Conservation (phyloP, 2,888 invertebrate species). For the Scaptodrosophila latifasciaeformis region DNA sequence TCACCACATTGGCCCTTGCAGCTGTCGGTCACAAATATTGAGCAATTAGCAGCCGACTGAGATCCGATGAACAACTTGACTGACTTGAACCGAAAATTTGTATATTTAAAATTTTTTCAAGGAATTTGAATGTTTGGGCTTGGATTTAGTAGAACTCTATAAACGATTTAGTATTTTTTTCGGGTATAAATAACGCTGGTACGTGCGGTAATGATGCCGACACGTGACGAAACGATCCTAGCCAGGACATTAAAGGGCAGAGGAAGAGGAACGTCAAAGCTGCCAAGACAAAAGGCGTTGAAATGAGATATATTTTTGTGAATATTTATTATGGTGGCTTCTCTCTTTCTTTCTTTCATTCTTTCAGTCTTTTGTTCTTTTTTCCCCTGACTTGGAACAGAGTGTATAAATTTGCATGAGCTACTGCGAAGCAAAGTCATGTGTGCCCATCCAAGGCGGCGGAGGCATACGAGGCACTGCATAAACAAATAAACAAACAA, state of each 20-base stretch:
- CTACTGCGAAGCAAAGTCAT: conserved; percentile 30
- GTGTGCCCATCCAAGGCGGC: conserved; percentile 5
- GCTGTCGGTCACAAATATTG: conserved; percentile 42
- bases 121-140: too few relatives aligned
- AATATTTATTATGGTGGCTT: conserved; percentile 54
- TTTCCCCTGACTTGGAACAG: neutral
- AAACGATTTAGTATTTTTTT: conserved; percentile 64
- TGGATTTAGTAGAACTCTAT: too few relatives aligned
- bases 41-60: conserved; percentile 45
- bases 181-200: conserved; percentile 70
- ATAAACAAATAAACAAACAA: conserved; percentile 64
- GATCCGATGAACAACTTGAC: neutral
- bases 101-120: too few relatives aligned
- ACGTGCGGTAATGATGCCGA: conserved; percentile 74
- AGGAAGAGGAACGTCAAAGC: neutral
- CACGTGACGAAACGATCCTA: conserved; percentile 71
- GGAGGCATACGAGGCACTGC: conserved; percentile 49
- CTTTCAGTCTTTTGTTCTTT: neutral
- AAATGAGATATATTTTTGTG: conserved; percentile 62
- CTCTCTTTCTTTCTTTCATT: neutral
- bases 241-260: neutral
- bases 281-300: conserved; percentile 55
- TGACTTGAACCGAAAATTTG: too few relatives aligned
- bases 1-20: conserved; percentile 13
- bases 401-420: conserved; percentile 64